Base-by-base conservation (phyloP, 2,113 vertebrate species). In the Artemisiospiza belli region DNA sequence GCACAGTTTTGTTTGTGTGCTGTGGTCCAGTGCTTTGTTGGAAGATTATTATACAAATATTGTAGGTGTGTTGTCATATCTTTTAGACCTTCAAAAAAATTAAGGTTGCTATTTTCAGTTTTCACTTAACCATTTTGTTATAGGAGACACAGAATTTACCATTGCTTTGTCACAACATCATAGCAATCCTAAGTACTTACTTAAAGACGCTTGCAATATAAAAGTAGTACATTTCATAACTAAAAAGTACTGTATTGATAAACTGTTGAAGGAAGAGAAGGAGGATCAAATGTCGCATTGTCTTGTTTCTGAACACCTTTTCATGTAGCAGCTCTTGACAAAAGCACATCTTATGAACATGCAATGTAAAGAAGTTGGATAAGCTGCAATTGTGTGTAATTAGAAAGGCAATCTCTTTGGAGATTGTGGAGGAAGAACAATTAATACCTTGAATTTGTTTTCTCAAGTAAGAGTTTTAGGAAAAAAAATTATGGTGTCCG, bases 261-360 rank as follows among this genome's bases (percentile, higher is more conserved):
- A 81, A 55, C 27, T 10, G 1, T 20, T 28, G 16, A 72, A 70
- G 5, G 5, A 51, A 35, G 51, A 76, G 62, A 87, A 41, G 1
- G 1, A 10, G 1, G 3, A n/a, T 70, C 18, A 47, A 80, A 75
- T 15, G 51, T 61, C 25, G 15, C 91, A 69, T 3, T 43, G 1
- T 57, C 15, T 52, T 73, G 31, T 33, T 77, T 83, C 9, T 44
- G 31, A 89, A 62, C 1, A 1, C 3, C 15, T 35, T 64, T 54
- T 37, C 46, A 24, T 24, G 18, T 25, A 87, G 15, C 25, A 37
- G 21, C 13, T 68, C 33, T 81, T 72, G 54, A 28, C 15, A 47
- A 58, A 43, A 11, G 11, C 43, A 19, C 5, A 33, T 24, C 0
- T 0, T 44, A 27, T 31, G 17, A 37, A 49, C 0, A 0, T 11